Conservation (phyloP, 1,140 invertebrate species). For the Teleogryllus occipitalis region DNA sequence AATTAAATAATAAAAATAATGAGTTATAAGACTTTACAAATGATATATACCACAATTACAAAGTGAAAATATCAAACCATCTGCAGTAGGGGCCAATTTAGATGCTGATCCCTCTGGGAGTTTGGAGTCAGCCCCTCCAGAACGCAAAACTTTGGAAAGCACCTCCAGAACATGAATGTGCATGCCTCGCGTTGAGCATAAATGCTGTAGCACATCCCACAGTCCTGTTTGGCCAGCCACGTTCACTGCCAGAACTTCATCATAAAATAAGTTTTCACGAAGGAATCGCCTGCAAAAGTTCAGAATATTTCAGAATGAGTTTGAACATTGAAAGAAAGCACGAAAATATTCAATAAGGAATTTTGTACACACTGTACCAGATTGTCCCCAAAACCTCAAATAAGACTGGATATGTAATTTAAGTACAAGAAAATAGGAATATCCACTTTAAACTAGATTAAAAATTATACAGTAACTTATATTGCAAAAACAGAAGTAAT, state of each 20-base stretch:
- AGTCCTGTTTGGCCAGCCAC: conserved; percentile 52
- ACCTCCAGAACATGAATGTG: conserved; percentile 37
- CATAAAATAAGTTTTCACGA: conserved; percentile 57
- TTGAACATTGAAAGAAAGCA: not conserved
- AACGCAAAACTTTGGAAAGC: conserved; percentile 8
- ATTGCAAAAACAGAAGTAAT: too few relatives aligned
- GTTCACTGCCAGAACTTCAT: conserved; percentile 56
- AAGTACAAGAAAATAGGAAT: not conserved
- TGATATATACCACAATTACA: too few relatives aligned
- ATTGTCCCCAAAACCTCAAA: not conserved
- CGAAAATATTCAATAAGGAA: not conserved
- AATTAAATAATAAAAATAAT: too few relatives aligned
- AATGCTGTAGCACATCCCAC: conserved; percentile 49
- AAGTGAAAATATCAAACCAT: not conserved
- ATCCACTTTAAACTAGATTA: too few relatives aligned
- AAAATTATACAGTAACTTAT: too few relatives aligned
- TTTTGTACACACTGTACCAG: not conserved
- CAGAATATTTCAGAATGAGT: not conserved
- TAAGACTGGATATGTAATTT: not conserved
- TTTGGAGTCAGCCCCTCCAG: conserved; percentile 21
- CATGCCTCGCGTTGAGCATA: conserved; percentile 48
- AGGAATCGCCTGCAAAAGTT: conserved; percentile 41
- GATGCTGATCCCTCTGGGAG: not conserved
- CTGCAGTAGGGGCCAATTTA: not conserved
- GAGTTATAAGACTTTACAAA: too few relatives aligned